Conservation (phyloP, 2,113 vertebrate species). For the human region DNA sequence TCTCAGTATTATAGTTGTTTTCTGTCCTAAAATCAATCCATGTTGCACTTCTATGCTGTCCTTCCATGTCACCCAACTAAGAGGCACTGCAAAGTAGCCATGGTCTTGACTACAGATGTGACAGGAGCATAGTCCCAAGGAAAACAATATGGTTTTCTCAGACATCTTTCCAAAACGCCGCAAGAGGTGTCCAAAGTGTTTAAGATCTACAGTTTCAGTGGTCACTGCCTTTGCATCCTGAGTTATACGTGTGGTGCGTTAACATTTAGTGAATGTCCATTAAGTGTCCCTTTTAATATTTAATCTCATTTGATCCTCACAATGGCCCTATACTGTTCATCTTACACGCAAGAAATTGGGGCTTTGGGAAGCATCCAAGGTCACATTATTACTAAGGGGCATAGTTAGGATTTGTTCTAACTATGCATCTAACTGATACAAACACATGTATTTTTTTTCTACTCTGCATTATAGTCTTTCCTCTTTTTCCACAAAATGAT, state of each 20-base stretch:
- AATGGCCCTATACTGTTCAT: neutral
- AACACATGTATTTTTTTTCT: neutral
- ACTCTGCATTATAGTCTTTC: neutral
- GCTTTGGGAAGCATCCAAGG: neutral
- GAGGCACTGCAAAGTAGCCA: neutral
- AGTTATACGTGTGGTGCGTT: neutral
- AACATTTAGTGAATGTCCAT: neutral
- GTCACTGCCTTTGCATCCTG: neutral
- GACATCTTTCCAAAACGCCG: neutral
- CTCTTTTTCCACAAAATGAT: neutral
- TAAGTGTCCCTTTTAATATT: neutral
- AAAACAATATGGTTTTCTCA: neutral
- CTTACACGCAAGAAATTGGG: neutral
- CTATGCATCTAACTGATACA: neutral
- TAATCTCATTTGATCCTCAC: neutral
- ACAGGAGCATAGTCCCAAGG: neutral
- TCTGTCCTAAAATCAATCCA: neutral
- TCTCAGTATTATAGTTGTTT: neutral
- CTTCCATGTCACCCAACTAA: neutral
- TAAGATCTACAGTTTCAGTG: neutral
- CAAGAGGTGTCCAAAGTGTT: neutral
- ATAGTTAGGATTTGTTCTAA: neutral
- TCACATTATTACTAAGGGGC: neutral
- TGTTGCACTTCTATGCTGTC: too few species aligned
- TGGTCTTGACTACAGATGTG: neutral